Evolutionary conservation across 1,140 invertebrate genomes (phyloP).

Genomic region (Apolygus lucorum): DNA sequence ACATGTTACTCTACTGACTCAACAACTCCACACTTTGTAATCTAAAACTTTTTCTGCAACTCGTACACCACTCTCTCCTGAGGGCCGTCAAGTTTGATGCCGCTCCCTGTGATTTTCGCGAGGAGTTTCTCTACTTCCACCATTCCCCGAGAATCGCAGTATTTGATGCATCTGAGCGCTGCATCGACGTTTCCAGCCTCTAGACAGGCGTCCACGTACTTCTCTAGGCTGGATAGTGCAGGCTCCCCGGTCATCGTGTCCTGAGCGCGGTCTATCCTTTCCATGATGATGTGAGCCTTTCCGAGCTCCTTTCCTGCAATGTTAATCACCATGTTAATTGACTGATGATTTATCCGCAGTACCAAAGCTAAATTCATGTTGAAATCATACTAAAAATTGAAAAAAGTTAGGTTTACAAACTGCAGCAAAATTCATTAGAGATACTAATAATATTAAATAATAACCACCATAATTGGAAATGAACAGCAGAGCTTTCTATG

Average conservation of each 20-base stretch:
- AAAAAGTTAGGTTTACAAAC: no score
- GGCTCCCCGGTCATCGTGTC: not conserved
- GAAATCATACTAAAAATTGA: no score
- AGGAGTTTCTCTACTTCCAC: not conserved
- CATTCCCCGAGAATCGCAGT: not conserved
- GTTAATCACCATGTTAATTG: no score
- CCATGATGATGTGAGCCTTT: not conserved
- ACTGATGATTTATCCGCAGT: no score
- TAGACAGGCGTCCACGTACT: not conserved
- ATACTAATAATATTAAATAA: no score
- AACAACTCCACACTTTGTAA: no score
- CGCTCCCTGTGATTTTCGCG: not conserved
- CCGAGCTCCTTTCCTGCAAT: not conserved
- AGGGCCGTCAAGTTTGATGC: not conserved
- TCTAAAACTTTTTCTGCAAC: not conserved
- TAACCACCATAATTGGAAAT: no score
- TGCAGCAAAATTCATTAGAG: no score
- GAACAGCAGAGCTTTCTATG: no score
- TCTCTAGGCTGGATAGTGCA: not conserved
- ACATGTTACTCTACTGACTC: no score
- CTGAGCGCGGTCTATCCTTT: not conserved
- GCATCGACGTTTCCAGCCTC: not conserved
- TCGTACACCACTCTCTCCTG: not conserved
- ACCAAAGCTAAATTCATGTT: no score
- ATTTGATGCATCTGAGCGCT: slow-evolving; percentile 3